Percentiles rank a stretch among this genome's conserved stretches.
Conservation (phyloP, 2,797 vertebrate species). For the Arrhamphus sclerolepis region DNA sequence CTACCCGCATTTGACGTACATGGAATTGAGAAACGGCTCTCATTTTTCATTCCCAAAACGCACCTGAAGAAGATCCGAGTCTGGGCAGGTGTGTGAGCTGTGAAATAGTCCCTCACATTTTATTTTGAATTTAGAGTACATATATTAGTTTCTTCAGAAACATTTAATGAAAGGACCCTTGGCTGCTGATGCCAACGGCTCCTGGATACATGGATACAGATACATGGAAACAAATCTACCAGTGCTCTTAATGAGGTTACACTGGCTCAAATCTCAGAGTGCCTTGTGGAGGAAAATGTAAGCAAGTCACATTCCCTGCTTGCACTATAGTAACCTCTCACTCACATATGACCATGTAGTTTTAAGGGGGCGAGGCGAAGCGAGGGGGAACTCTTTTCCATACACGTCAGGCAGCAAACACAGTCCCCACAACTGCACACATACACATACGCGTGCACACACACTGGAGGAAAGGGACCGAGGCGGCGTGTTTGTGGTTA, state of each 20-base stretch:
- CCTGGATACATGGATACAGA: no score
- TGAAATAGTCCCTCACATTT: no score
- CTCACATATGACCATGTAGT: conserved; percentile 29
- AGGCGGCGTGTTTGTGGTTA: conserved; percentile 62
- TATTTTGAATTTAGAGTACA: no score
- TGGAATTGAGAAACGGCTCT: no score
- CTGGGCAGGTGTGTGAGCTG: no score
- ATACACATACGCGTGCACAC: neutral
- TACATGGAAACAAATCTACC: neutral
- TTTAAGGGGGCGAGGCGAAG: conserved; percentile 7
- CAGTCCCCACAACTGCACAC: conserved; percentile 25
- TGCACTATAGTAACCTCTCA: conserved; percentile 42
- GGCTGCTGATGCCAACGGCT: no score
- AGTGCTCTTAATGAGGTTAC: neutral
- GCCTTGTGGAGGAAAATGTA: neutral
- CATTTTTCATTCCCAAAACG: no score
- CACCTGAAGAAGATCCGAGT: no score
- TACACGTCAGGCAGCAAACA: conserved; percentile 46
- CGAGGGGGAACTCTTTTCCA: conserved; percentile 55
- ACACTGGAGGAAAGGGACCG: conserved; percentile 6
- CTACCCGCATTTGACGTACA: no score
- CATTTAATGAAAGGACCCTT: no score
- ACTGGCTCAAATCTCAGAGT: neutral
- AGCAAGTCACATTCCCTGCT: conserved; percentile 4
- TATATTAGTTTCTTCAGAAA: no score